Base-by-base conservation (phyloP, 2,113 vertebrate genomes). In the Balaeniceps rex region DNA sequence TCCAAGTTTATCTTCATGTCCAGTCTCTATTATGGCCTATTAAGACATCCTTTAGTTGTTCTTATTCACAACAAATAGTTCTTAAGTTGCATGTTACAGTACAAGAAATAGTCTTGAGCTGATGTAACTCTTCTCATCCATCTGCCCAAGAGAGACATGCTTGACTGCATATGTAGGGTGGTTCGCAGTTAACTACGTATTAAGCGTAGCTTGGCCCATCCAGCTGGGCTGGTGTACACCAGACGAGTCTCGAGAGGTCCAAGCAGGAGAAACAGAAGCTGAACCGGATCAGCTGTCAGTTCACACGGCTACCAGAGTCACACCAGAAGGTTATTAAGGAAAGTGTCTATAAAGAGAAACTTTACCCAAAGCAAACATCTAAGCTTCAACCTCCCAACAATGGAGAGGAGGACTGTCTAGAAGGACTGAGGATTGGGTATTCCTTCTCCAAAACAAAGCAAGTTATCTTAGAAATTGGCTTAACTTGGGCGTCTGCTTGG, bases 81-180 rank as follows among this genome's bases (percentile, higher is more conserved):
- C 42, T 44, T 69, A 85, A 68, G 70, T 28, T 85, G 21, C 42
- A 78, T 7, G 22, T 36, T 84, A 64, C 44, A 66, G 70, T 16
- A 54, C 16, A 87, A 72, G n/a, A 64, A 69, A 51, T 7, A 64
- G 33, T 34, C 65, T 79, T 44, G 40, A 47, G 13, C 40, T 89
- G 5, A 0, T 52, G 14, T 49, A 91, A 64, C 42, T 78, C 64
- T 19, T 63, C 19, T 81, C 6, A 23, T 12, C 33, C 61, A 72
- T 12, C 23, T 74, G 70, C 75, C 63, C 71, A 57, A 54, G 52
- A 57, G 1, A 84, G 31, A 83, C 4, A 3, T 4, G 28, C 24
- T 9, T 68, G 24, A 55, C 3, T 36, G 31, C 4, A 0, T 11
- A n/a, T 3, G 21, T 10, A 49, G 54, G 44, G 22, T 49, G 28